Percentiles rank a stretch among this genome's conserved stretches.
Evolutionary conservation across 2,797 vertebrate genomes (phyloP).

Genomic region (Simalia tracyae): DNA sequence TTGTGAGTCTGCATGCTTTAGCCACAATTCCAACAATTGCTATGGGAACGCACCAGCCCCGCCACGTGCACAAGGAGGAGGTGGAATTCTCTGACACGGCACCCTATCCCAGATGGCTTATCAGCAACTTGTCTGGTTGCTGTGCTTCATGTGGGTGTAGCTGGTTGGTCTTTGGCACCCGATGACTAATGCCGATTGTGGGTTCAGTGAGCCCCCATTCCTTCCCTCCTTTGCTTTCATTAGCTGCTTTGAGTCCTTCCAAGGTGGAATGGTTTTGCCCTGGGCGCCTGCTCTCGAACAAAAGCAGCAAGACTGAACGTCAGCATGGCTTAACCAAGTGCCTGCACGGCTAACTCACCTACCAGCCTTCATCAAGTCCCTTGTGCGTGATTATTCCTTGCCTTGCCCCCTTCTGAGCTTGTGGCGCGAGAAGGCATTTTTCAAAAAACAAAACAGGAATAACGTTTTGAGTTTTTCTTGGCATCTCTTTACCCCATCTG

Average conservation of each 20-base stretch:
- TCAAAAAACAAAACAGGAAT: background rate
- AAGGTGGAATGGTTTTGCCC: slow-evolving; percentile 21
- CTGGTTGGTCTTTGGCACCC: background rate
- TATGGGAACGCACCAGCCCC: slow-evolving; percentile 5
- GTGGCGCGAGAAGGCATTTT: background rate
- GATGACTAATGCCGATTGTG: background rate
- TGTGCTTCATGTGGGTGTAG: background rate
- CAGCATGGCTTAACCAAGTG: slow-evolving; percentile 78
- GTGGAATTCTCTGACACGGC: background rate
- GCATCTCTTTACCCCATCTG: background rate
- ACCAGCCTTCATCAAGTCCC: slow-evolving; percentile 68
- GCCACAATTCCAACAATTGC: slow-evolving; percentile 19
- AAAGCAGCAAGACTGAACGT: slow-evolving; percentile 56
- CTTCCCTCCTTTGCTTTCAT: background rate
- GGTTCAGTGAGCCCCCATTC: background rate
- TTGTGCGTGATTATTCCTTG: slow-evolving; percentile 30
- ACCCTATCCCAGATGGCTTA: background rate
- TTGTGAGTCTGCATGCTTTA: slow-evolving; percentile 43
- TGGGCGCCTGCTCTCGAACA: slow-evolving; percentile 27
- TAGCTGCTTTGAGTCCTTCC: background rate
- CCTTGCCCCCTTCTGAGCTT: background rate
- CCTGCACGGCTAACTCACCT: slow-evolving; percentile 75
- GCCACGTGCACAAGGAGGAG: no score
- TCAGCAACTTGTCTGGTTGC: background rate
- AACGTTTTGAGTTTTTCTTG: background rate